Evolutionary conservation across 1,140 invertebrate species (phyloP), one percentile per base, ranked within the genome.

Genomic region (Procambarus virginalis): DNA sequence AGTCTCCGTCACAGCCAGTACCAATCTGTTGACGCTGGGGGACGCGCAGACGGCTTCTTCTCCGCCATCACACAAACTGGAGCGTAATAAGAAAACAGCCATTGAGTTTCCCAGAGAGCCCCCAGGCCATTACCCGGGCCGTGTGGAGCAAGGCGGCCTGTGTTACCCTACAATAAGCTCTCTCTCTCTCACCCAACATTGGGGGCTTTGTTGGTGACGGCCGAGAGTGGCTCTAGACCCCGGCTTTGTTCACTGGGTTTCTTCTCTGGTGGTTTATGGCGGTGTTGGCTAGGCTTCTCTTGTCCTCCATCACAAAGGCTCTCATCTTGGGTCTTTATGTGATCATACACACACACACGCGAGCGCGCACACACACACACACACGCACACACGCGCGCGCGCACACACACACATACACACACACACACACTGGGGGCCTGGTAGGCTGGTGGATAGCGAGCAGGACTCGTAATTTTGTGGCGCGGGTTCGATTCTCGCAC

Each of bases 161-260:
- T 73, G 68, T 73, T 73, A 73, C 5, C 68, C 68, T n/a, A 73
- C 68, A 73, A 73, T 73, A 73, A 73, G 20, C 68, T 34, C n/a
- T n/a, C 34, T 34, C 22, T 73, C n/a, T 34, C 22, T 73, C n/a
- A 20, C 68, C 20, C 8, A 34, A 73, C 68, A 73, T 73, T 64
- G 60, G 64, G 2, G 12, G 64, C 64, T 68, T 10, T 68, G 64
- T 73, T 22, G 68, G 68, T 73, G 68, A 73, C 6, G 68, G 68
- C 34, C 68, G 4, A 34, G 22, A 22, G 68, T 73, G 68, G n/a
- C n/a, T 34, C n/a, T 5, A 73, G 68, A 73, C 68, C 22, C 10
- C 6, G 22, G 68, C 68, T 34, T 73, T 73, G 68, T 73, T 73
- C 14, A 34, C 20, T 20, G 68, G 64, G 68, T 73, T 12, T 73